Evolutionary conservation across 2,113 vertebrate genomes (phyloP), one percentile per base, ranked within the genome.

Genomic region (Cinclus cinclus): DNA sequence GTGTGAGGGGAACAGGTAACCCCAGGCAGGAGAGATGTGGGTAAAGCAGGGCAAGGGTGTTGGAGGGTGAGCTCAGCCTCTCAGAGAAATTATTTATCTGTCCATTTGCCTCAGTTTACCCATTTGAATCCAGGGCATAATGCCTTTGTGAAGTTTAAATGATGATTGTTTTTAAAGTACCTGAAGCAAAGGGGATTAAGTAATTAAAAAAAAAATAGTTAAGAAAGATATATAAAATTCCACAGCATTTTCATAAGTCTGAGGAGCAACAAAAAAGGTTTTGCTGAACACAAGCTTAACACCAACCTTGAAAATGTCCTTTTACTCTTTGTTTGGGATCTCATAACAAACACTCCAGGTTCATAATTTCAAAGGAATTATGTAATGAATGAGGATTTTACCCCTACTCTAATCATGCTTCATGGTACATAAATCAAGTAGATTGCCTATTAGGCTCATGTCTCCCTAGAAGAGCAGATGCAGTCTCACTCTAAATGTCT

Each of bases 381-480:
- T 41, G 41, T 74, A 93, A 90, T 55, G 71, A 93, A 93, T 67
- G 64, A 92, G 71, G 71, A 74, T 87, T 64, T 89, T 83, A 53
- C 42, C 68, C 42, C 42, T 41, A 55, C 79, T 86, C 59, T 78
- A 77, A 87, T 92, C 85, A 62, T 42, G 68, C 71, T 95, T 89
- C 83, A 86, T 70, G 88, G 88, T 70, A 77, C 79, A 75, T 97
- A 95, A 95, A 96, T 95, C 92, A 93, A 86, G 79, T 77, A 86
- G 85, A 96, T 94, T 96, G 89, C 90, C 71, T 88, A 88, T 97
- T 94, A 94, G 90, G 44, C 68, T 94, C 1, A 0, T 76, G 52
- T 83, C 53, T 95, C 63, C 89, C 63, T 75, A 50, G 64, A 83
- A 92, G 50, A 88, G 47, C 94, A 96, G 85, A 80, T 96, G 85